Evolutionary conservation across 2,113 vertebrate species (phyloP), one percentile per base, ranked within the genome.

Genomic region (Clarias magur): DNA sequence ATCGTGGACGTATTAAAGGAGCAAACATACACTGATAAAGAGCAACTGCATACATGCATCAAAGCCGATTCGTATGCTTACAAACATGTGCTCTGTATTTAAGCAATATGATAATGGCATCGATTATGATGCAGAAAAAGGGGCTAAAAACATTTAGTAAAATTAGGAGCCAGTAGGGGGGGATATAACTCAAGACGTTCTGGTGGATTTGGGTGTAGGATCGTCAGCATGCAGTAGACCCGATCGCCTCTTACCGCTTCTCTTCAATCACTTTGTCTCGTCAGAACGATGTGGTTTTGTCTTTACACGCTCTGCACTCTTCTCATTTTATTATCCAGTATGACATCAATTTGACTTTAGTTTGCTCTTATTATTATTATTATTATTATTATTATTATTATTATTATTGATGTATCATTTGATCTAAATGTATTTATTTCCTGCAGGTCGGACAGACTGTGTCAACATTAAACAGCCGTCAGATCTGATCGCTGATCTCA

Each of bases 361-460:
- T 76, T 76, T 76, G 21, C 42, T 68, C 4, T 21, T 83, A 56
- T 30, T 83, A 27, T 27, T 65, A 13, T 42, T 42, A 42, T 48
- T 48, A 48, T 48, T 48, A 48, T 48, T 48, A 48, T 48, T 48
- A 48, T 48, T 48, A 48, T 48, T 48, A 48, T 48, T 48, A 48
- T 48, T 48, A 48, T 48, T 48, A 48, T 48, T 1, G 15, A 42
- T 83, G 2, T 70, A 23, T 3, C 10, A 2, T 67, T 57, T 30
- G 25, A 10, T 19, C 6, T 65, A 17, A 54, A 19, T 57, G n/a
- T 73, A 19, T 53, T 54, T 62, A 63, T 83, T 60, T 62, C 23
- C 11, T 19, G 75, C 86, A 91, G 89, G 83, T 90, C 68, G 82
- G 12, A n/a, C 83, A 60, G 48, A 88, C 27, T 82, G 86, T 80